A percentile compares a stretch with the other conserved stretches of the same genome.
Evolutionary conservation across 2,888 invertebrate species (phyloP).

Genomic region (Nebria salina): DNA sequence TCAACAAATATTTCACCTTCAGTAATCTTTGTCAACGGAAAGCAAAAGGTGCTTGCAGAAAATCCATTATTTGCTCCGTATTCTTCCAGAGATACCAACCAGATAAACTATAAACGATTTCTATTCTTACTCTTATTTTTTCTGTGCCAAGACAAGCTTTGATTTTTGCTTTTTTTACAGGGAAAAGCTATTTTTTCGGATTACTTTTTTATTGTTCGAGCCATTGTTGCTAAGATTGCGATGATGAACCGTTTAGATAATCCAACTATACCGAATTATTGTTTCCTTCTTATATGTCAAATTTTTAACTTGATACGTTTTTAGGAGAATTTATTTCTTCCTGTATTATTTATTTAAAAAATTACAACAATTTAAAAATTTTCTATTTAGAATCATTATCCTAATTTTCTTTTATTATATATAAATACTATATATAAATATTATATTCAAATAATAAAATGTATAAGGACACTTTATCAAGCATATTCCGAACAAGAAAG

Average conservation of each 20-base stretch:
- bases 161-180: conserved; percentile 2
- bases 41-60: conserved; percentile 17
- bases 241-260: conserved; percentile 22
- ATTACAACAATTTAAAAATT: too few species aligned
- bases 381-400: too few species aligned
- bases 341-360: neutral
- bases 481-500: too few species aligned
- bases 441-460: too few species aligned
- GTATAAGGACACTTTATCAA: too few species aligned
- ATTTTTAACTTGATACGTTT: conserved; percentile 15
- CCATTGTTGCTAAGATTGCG: conserved; percentile 18
- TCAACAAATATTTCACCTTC: conserved; percentile 26
- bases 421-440: too few species aligned
- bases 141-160: neutral
- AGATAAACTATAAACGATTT: conserved; percentile 23
- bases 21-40: conserved; percentile 35
- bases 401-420: too few species aligned
- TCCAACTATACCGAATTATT: conserved; percentile 45
- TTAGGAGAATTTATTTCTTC: conserved; percentile 28
- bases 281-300: conserved; percentile 41
- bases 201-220: conserved; percentile 15
- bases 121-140: conserved; percentile 15
- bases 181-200: conserved; percentile 23
- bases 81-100: conserved; percentile 16
- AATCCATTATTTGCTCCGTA: conserved; percentile 17